Percentiles rank a stretch among this genome's conserved stretches.
These are phyloP conservation scores for Meda fulgida DNA, from an alignment of 2,797 vertebrate genomes.

Conservation along the genomic window DNA sequence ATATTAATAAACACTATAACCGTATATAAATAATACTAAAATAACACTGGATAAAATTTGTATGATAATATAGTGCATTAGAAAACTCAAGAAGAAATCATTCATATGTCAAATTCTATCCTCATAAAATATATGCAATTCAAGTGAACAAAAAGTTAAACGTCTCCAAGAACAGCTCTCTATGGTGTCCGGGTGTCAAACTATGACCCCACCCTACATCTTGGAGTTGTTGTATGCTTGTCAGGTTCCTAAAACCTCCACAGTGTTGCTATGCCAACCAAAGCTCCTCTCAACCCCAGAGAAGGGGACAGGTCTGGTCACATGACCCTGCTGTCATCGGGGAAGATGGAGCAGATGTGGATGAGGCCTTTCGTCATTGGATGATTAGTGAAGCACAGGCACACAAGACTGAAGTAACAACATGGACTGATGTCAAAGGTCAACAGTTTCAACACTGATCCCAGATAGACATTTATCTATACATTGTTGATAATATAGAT, in stretches of 20 bases:
- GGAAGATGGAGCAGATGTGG: slow-evolving; percentile 47
- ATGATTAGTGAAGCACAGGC: slow-evolving; percentile 34
- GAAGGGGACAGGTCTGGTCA: slow-evolving; percentile 57
- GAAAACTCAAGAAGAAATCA: neutral
- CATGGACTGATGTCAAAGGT: slow-evolving; percentile 19
- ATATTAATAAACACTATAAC: too few relatives aligned
- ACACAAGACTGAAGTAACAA: neutral
- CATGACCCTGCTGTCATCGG: slow-evolving; percentile 55
- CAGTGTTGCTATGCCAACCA: slow-evolving; percentile 61
- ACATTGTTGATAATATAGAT: slow-evolving; percentile 11
- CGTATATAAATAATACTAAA: too few relatives aligned
- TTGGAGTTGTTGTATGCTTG: slow-evolving; percentile 36
- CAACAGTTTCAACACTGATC: slow-evolving; percentile 3
- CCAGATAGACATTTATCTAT: neutral
- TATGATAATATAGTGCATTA: too few relatives aligned
- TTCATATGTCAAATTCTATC: neutral
- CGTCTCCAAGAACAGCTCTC: neutral
- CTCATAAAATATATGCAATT: neutral
- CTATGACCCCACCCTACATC: slow-evolving; percentile 31
- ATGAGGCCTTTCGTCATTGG: slow-evolving; percentile 9
- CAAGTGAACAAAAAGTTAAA: neutral
- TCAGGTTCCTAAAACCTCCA: slow-evolving; percentile 46
- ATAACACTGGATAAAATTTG: too few relatives aligned
- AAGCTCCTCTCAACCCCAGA: slow-evolving; percentile 51
- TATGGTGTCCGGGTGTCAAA: neutral